A percentile compares a stretch with the other conserved stretches of the same genome.
These are phyloP conservation scores for Pyxicephalus adspersus DNA, from an alignment of 2,113 vertebrate genomes.

Conservation along the genomic window DNA sequence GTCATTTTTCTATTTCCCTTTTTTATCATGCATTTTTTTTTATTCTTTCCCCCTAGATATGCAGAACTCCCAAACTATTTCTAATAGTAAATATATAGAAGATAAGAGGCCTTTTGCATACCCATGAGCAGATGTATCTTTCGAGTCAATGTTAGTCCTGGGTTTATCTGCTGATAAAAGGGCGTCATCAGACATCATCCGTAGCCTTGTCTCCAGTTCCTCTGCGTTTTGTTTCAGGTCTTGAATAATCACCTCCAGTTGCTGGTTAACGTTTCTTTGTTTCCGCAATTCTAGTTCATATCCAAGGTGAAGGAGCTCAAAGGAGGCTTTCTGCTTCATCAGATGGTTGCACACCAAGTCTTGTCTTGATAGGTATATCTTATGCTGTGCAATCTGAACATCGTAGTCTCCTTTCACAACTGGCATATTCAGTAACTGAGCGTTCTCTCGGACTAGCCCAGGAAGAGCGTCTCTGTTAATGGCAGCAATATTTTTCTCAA, in stretches of 20 bases:
- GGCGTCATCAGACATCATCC: slow-evolving; percentile 71
- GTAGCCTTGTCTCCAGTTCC: slow-evolving; percentile 64
- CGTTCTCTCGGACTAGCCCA: slow-evolving; percentile 76
- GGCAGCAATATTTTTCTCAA: slow-evolving; percentile 76
- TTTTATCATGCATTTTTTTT: too few relatives aligned
- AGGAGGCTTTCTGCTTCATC: slow-evolving; percentile 84
- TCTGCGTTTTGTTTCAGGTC: slow-evolving; percentile 68
- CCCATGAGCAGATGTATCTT: slow-evolving; percentile 81
- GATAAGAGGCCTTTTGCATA: slow-evolving; percentile 57
- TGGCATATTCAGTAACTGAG: slow-evolving; percentile 76
- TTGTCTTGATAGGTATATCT: slow-evolving; percentile 78
- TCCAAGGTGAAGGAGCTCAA: slow-evolving; percentile 83
- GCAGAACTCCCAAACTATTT: too few relatives aligned
- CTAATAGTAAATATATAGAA: too few relatives aligned
- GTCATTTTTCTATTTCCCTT: too few relatives aligned
- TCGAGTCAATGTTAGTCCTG: slow-evolving; percentile 74
- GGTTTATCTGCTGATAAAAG: slow-evolving; percentile 64
- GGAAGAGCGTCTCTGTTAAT: slow-evolving; percentile 76
- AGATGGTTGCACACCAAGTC: slow-evolving; percentile 80
- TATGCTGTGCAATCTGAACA: slow-evolving; percentile 80
- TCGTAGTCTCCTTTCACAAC: slow-evolving; percentile 81
- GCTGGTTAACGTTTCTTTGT: slow-evolving; percentile 67
- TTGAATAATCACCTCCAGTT: slow-evolving; percentile 71
- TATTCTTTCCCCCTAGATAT: too few relatives aligned
- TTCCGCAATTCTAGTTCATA: slow-evolving; percentile 81